phyloP scores from a whole-genome alignment of 2,797 vertebrate genomes.

The Acestrorhynchus altus region DNA sequence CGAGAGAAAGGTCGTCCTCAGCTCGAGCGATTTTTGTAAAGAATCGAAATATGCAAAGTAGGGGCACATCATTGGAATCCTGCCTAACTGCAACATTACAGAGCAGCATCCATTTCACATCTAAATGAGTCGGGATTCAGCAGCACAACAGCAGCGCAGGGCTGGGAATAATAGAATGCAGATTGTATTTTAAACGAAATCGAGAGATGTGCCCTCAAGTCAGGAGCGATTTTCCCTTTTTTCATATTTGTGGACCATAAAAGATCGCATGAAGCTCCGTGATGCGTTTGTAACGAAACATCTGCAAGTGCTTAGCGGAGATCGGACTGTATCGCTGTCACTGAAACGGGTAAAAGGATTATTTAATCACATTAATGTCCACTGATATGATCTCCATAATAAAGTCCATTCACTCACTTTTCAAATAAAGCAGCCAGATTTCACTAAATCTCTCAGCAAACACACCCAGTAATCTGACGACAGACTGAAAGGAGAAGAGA shows the following conservation, averaged over 20 bases:
- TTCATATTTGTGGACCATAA: neutral
- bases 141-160: conserved; percentile 8
- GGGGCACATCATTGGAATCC: conserved; percentile 23
- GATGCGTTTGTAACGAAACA: neutral
- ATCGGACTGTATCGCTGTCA: neutral
- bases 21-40: conserved; percentile 39
- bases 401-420: neutral
- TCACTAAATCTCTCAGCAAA: neutral
- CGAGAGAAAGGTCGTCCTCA: neutral
- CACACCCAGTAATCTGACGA: neutral
- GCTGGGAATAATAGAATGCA: conserved; percentile 26
- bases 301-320: neutral
- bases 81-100: conserved; percentile 39
- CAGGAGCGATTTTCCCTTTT: neutral
- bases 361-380: neutral
- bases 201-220: neutral
- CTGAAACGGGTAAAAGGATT: neutral
- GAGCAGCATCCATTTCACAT: conserved; percentile 15
- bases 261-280: neutral
- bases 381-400: neutral
- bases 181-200: conserved; percentile 29
- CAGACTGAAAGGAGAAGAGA: neutral
- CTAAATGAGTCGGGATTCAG: conserved; percentile 24
- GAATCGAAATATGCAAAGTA: conserved; percentile 43
- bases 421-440: neutral